These are phyloP conservation scores for Zingel zingel DNA, from an alignment of 2,113 vertebrate species.

Conservation along the genomic window DNA sequence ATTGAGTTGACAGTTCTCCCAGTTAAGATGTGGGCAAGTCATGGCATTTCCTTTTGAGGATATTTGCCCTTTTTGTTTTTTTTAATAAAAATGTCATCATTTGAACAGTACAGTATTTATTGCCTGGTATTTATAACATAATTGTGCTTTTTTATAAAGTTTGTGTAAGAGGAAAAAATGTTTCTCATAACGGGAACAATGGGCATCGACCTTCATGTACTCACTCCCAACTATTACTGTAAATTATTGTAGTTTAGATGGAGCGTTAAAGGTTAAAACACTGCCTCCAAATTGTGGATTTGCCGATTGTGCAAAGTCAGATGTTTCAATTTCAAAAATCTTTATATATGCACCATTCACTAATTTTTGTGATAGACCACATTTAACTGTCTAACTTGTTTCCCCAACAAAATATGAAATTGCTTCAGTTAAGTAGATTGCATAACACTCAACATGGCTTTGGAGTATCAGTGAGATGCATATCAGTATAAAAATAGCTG, in stretches of 20 bases:
- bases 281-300: not conserved
- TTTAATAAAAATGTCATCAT: slow-evolving; percentile 53
- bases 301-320: not conserved
- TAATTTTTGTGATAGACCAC: not conserved
- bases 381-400: not conserved
- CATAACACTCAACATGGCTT: slow-evolving; percentile 22
- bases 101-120: slow-evolving; percentile 3
- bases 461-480: not conserved
- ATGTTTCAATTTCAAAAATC: not conserved
- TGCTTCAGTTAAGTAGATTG: not conserved
- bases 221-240: not conserved
- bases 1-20: slow-evolving; percentile 16
- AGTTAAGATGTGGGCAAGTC: slow-evolving; percentile 18
- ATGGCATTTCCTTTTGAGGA: not conserved
- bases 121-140: not conserved
- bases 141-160: not conserved
- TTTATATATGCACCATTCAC: not conserved
- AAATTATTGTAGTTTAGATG: not conserved
- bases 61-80: slow-evolving; percentile 29
- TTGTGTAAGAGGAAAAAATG: not conserved
- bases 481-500: slow-evolving; percentile 41
- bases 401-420: not conserved
- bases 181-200: not conserved
- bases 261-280: no score
- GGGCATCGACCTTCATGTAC: not conserved